Percentiles rank a stretch among this genome's conserved stretches.
Evolutionary conservation across 2,113 vertebrate species (phyloP).

Genomic region (Cyphomyrus plagiostoma): DNA sequence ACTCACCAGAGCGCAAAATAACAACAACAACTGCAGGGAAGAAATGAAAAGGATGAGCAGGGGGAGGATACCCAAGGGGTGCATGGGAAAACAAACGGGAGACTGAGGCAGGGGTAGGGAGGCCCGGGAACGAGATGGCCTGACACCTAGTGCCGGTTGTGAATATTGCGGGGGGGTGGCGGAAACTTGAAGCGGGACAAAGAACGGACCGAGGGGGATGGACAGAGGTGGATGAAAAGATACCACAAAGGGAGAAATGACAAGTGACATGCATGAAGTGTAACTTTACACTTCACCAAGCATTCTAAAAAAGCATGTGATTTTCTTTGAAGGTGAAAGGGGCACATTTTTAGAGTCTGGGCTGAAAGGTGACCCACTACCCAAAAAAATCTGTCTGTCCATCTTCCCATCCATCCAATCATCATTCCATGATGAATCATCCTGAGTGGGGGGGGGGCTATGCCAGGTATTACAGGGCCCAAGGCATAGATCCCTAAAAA

Average conservation of each 20-base stretch:
- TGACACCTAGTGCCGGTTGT: neutral
- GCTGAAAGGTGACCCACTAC: neutral
- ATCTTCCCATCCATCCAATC: neutral
- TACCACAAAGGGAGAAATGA: neutral
- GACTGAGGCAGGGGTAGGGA: neutral
- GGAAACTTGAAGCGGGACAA: neutral
- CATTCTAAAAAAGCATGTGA: neutral
- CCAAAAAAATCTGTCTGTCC: neutral
- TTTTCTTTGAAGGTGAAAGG: neutral
- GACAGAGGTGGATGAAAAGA: constrained; percentile 2
- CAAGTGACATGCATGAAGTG: neutral
- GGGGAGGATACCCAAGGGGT: neutral
- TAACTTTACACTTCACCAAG: neutral
- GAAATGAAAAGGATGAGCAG: neutral
- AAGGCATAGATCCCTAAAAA: neutral
- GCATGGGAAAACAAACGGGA: neutral
- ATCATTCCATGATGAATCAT: neutral
- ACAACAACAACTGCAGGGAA: neutral
- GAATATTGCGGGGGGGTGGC: neutral
- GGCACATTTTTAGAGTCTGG: neutral
- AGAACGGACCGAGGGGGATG: neutral
- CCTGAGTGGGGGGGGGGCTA: neutral
- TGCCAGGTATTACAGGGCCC: neutral
- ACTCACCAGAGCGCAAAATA: neutral
- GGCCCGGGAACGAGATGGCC: neutral